phyloP scores from a whole-genome alignment of 2,888 invertebrate species.

The Ornithoptera priamus region DNA sequence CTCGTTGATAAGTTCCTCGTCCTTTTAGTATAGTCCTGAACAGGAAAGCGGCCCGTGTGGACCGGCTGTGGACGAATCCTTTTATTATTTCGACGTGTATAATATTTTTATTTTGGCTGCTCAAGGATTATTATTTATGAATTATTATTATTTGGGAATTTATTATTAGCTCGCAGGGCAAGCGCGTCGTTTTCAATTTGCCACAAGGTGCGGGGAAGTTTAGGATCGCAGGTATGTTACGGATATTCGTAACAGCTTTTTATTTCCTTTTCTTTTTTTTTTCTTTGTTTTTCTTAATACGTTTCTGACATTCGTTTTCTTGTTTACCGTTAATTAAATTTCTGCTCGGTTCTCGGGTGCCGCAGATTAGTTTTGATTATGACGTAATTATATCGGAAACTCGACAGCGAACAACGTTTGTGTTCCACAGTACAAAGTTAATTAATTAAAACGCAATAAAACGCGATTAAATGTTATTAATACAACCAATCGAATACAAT shows the following conservation, averaged over 20 bases:
- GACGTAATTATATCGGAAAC: slow-evolving; percentile 54
- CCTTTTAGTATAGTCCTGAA: too few species aligned
- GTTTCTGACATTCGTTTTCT: slow-evolving; percentile 67
- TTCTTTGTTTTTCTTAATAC: slow-evolving; percentile 51
- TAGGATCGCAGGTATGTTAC: slow-evolving; percentile 47
- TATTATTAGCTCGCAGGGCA: slow-evolving; percentile 74
- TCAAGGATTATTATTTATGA: slow-evolving; percentile 79
- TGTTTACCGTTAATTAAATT: slow-evolving; percentile 66
- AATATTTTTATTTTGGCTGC: slow-evolving; percentile 75
- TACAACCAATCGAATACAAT: too few species aligned
- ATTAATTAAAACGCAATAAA: neutral
- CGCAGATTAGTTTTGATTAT: slow-evolving; percentile 67
- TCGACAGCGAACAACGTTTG: neutral
- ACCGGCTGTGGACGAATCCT: slow-evolving; percentile 62
- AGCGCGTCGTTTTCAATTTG: slow-evolving; percentile 78
- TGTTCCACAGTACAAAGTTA: neutral
- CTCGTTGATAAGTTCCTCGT: too few species aligned
- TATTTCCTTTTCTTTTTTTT: slow-evolving; percentile 36
- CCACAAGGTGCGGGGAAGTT: slow-evolving; percentile 64
- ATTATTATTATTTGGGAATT: slow-evolving; percentile 79
- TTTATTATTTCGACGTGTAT: slow-evolving; percentile 78
- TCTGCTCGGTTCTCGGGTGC: slow-evolving; percentile 55
- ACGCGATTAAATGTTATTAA: neutral
- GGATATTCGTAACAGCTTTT: slow-evolving; percentile 43
- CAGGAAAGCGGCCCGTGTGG: slow-evolving; percentile 56